Evolutionary conservation across 2,113 vertebrate genomes (phyloP).

Genomic region (Oxyruncus cristatus): DNA sequence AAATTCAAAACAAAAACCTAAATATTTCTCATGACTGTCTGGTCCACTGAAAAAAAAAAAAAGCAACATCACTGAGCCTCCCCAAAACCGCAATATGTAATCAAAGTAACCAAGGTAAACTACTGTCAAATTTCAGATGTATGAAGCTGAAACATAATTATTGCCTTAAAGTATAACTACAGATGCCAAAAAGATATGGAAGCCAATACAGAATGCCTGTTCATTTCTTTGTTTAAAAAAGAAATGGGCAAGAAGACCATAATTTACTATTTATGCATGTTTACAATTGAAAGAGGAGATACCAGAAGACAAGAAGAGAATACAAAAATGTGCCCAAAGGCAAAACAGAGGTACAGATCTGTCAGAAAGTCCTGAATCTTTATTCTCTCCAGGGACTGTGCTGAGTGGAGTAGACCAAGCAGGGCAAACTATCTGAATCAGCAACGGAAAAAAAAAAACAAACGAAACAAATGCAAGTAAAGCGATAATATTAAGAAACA

Average conservation of each 20-base stretch:
- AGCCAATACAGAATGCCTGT: background rate
- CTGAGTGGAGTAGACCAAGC: background rate
- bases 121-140: rapidly evolving
- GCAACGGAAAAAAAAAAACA: background rate
- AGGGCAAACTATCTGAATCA: background rate
- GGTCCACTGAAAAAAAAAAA: background rate
- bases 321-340: background rate
- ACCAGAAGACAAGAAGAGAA: background rate
- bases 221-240: background rate
- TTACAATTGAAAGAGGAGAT: background rate
- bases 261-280: background rate
- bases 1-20: background rate
- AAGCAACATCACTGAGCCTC: background rate
- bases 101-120: background rate
- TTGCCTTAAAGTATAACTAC: background rate
- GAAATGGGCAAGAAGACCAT: background rate
- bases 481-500: background rate
- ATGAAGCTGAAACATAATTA: background rate
- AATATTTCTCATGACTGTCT: background rate
- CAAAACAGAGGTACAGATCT: background rate
- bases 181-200: background rate
- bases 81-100: background rate
- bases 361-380: background rate
- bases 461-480: background rate
- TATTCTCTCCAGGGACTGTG: background rate